Evolutionary conservation across 2,888 invertebrate species (phyloP).

Genomic region (Cancer borealis): DNA sequence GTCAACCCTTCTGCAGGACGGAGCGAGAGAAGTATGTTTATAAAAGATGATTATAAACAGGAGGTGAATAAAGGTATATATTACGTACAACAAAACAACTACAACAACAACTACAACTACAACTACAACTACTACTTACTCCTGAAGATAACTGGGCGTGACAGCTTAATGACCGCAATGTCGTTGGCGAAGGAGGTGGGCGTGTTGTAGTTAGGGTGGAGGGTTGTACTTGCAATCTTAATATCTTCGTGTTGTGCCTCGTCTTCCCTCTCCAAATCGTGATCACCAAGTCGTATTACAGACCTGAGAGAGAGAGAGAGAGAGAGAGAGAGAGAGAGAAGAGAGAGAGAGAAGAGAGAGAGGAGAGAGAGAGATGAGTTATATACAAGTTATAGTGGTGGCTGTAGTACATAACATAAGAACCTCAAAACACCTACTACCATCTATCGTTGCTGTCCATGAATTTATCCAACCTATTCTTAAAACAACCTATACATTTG

Average conservation of each 20-base stretch:
- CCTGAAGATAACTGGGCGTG: conserved; percentile 60
- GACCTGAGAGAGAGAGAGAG: conserved; percentile 81
- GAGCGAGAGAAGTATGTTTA: neutral
- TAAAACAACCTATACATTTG: too few relatives aligned
- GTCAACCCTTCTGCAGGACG: conserved; percentile 84
- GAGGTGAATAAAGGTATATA: neutral
- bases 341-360: neutral
- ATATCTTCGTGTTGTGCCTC: conserved; percentile 85
- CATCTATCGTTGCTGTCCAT: too few relatives aligned
- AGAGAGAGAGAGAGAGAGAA: too few relatives aligned
- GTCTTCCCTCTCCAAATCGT: conserved; percentile 85
- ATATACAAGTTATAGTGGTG: too few relatives aligned
- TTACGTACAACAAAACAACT: neutral
- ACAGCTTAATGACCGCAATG: conserved; percentile 73
- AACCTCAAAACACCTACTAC: too few relatives aligned
- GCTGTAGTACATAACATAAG: too few relatives aligned
- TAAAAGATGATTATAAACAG: neutral
- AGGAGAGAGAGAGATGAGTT: too few relatives aligned
- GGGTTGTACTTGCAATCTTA: conserved; percentile 78
- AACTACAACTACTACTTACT: conserved; percentile 45
- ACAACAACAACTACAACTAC: neutral
- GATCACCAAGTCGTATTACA: conserved; percentile 88
- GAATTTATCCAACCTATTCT: too few relatives aligned
- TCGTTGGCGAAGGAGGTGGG: conserved; percentile 72
- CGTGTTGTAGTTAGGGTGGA: conserved; percentile 62